Evolutionary conservation across 2,797 vertebrate genomes (phyloP), one percentile per base, ranked within the genome.

Genomic region (Enteromius mattozi): DNA sequence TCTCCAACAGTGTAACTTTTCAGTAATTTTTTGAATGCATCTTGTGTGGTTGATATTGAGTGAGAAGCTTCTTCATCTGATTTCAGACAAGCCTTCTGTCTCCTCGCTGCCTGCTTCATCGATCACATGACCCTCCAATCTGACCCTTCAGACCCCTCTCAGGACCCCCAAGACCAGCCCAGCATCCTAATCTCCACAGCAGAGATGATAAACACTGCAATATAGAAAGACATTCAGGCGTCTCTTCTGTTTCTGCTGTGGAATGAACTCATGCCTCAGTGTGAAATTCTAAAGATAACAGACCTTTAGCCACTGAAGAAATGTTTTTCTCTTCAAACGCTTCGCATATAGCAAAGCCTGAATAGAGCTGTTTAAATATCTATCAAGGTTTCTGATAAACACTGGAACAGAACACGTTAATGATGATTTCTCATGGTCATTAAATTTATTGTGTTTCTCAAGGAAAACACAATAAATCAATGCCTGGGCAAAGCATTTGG

Each of bases 21-120:
- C 54, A 85, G 84, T 72, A 59, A 83, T 71, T 66, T 83, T 82
- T 19, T 84, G 47, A 82, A 87, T 84, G 81, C 80, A 74, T 69
- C 81, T 65, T 83, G 76, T 80, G 80, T 19, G 61, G 76, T 65
- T n/a, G 27, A 51, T 86, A 87, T 85, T 80, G 81, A 78, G 51
- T 75, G 82, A 82, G 63, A 84, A 27, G 17, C 80, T 72, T 68
- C 69, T 86, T 80, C 54, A 82, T 76, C 56, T 84, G 65, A 82
- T 78, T 82, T 66, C 47, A 80, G 66, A 71, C 75, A 71, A 27
- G 35, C 17, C 45, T 76, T 86, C 84, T 54, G 37, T 77, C 80
- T 56, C 49, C 19, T 33, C 2, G 3, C 61, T 66, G 79, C 75
- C 68, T 80, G 72, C 79, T 82, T 78, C 80, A 88, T 87, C 72